Conservation (phyloP, 2,113 vertebrate genomes). For the Passer montanus region DNA sequence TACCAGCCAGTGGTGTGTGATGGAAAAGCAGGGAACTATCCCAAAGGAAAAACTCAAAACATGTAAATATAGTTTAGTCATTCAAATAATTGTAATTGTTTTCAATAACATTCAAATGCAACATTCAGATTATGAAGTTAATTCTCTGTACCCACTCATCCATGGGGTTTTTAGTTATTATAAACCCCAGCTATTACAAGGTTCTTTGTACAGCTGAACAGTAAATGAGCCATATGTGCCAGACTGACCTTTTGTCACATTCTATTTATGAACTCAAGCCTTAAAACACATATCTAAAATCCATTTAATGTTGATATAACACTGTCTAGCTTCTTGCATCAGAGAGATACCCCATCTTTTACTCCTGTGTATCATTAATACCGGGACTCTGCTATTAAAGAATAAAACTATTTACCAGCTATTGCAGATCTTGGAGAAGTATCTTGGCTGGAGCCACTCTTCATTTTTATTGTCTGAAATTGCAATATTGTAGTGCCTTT, state of each 20-base stretch:
- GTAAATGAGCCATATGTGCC: slow-evolving; percentile 11
- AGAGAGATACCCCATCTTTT: not conserved
- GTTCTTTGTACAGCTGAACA: not conserved
- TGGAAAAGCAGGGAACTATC: not conserved
- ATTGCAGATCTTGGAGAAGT: not conserved
- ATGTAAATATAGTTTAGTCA: slow-evolving; percentile 21
- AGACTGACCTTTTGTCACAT: not conserved
- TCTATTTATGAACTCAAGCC: not conserved
- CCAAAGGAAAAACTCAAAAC: not conserved
- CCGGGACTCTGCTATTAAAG: not conserved
- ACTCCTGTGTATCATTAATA: not conserved
- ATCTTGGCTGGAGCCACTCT: not conserved
- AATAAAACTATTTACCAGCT: not conserved
- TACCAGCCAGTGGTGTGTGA: not conserved
- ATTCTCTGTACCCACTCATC: not conserved
- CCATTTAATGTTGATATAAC: not conserved
- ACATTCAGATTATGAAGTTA: slow-evolving; percentile 10
- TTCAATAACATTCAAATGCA: slow-evolving; percentile 11
- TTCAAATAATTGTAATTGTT: slow-evolving; percentile 38
- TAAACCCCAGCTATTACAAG: not conserved
- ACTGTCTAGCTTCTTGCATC: not conserved
- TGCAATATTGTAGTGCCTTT: not conserved
- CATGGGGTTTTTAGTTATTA: not conserved
- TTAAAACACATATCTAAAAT: not conserved
- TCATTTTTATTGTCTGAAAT: not conserved